phyloP scores from a whole-genome alignment of 2,888 invertebrate species.

The Candidula unifasciata region DNA sequence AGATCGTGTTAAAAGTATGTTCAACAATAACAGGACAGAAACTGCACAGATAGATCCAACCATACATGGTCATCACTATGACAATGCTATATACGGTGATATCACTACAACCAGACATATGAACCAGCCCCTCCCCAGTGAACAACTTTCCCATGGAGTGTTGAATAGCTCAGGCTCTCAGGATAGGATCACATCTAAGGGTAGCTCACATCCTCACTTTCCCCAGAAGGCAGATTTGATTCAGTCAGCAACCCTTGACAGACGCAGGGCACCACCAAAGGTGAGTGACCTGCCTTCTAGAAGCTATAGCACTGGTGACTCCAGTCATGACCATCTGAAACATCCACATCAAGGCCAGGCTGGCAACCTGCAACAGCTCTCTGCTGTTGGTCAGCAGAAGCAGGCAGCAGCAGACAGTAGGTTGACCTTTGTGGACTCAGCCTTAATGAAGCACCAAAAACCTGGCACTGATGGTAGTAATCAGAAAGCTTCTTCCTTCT shows the following conservation, averaged over 20 bases:
- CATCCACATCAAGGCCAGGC: background rate
- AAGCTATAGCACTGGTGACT: background rate
- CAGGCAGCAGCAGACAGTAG: background rate
- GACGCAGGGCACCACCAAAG: background rate
- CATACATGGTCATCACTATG: background rate
- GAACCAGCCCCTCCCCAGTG: background rate
- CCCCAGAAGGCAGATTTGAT: background rate
- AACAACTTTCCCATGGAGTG: background rate
- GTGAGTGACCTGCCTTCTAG: background rate
- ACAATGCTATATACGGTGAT: no score
- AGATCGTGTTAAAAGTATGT: no score
- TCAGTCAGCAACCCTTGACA: slow-evolving; percentile 4
- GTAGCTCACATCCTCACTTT: background rate
- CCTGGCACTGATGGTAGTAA: slow-evolving; percentile 9
- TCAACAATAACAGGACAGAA: background rate
- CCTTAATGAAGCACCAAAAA: slow-evolving; percentile 21
- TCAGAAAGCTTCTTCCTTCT: slow-evolving; percentile 26
- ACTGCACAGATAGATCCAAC: background rate
- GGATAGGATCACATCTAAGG: background rate
- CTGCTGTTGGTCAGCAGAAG: background rate
- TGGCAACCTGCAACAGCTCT: background rate
- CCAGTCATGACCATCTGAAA: background rate
- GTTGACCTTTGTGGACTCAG: slow-evolving; percentile 43
- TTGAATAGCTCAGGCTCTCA: background rate
- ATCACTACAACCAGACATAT: no score